Base-by-base conservation (phyloP, 1,140 invertebrate genomes). In the Drosophila rufa region DNA sequence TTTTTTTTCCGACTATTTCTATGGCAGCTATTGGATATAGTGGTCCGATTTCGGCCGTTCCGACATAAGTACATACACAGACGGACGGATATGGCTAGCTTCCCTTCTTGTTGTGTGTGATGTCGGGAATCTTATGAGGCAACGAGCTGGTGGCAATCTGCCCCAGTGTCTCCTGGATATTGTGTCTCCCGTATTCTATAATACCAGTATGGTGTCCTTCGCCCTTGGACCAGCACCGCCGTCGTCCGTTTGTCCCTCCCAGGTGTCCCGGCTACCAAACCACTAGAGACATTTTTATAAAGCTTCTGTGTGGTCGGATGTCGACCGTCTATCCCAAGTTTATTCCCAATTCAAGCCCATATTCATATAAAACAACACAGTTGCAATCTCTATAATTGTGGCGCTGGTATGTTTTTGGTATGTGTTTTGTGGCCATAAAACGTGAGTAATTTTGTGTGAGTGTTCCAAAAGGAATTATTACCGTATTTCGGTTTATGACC, bases 401-500 rank as follows among this genome's bases (percentile, higher is more conserved):
- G 33, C 51, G 11, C 51, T 15, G 17, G 14, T 3, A 2, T 7
- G 14, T 38, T 61, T 36, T 74, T 42, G 47, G 43, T 43, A 19
- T 46, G 75, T 68, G 45, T 50, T 77, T 67, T 67, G 66, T 30
- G 85, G 62, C 53, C 74, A 70, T 89, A 89, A 89, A 84, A 84
- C 76, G 85, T 71, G 68, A 89, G 80, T 74, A 87, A 80, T 82
- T 80, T 71, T 69, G 83, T 77, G 80, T 64, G 59, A 80, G 64
- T 68, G 53, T 55, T 68, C 60, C 68, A 40, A 75, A 56, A 81
- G 69, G 74, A 89, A 89, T 90, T 90, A 89, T 89, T 80, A 84
- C 84, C 73, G 69, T 79, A 90, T 89, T 90, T 79, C 59, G 78
- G 66, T 89, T 89, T 90, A 90, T 85, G 75, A 80, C 66, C 86